These are phyloP conservation scores for Etheostoma perlongum DNA, from an alignment of 2,797 vertebrate genomes.

Conservation along the genomic window DNA sequence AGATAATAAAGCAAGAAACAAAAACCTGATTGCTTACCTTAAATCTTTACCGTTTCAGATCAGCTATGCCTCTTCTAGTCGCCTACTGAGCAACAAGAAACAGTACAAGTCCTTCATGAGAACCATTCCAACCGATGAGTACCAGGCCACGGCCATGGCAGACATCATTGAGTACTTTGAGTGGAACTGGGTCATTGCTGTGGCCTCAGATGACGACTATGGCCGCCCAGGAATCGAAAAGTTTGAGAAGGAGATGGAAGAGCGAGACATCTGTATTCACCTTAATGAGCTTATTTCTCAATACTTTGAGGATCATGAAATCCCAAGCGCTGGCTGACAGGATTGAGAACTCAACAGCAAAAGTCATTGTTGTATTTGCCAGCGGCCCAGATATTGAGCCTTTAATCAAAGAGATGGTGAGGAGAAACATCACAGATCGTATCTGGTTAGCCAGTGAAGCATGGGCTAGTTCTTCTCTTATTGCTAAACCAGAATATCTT, in stretches of 20 bases:
- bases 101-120: constrained; percentile 98
- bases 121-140: constrained; percentile 96
- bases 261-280: constrained; percentile 97
- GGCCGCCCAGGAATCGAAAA: constrained; percentile 97
- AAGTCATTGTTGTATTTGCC: constrained; percentile 97
- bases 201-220: constrained; percentile 98
- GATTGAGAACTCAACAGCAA: constrained; percentile 96
- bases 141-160: constrained; percentile 97
- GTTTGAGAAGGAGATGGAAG: constrained; percentile 96
- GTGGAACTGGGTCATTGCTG: constrained; percentile 99
- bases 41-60: constrained; percentile 85
- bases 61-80: constrained; percentile 97
- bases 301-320: constrained; percentile 91
- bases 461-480: constrained; percentile 95
- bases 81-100: constrained; percentile 97
- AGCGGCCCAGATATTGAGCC: constrained; percentile 96
- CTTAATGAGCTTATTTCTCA: constrained; percentile 98
- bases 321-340: constrained; percentile 92
- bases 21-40: not conserved
- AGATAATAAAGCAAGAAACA: not conserved
- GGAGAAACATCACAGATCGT: constrained; percentile 93
- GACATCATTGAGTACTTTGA: constrained; percentile 96
- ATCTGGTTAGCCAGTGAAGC: constrained; percentile 98
- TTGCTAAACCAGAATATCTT: constrained; percentile 95
- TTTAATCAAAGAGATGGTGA: constrained; percentile 94